A percentile compares a stretch with the other conserved stretches of the same genome.
phyloP scores from a whole-genome alignment of 2,113 vertebrate genomes.

The Himantopus leucocephalus region DNA sequence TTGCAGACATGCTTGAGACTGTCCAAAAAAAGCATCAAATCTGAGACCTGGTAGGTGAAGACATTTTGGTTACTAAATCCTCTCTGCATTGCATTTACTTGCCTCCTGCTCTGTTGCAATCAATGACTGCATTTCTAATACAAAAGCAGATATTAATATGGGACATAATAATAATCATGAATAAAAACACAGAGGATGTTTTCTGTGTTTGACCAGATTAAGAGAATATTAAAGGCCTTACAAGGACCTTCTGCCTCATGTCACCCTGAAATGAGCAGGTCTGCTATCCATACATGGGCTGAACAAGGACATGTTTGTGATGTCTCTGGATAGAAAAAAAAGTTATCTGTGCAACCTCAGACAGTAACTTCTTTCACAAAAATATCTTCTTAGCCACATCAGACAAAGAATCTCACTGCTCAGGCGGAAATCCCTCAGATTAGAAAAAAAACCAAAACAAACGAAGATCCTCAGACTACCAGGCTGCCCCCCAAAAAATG shows the following conservation, averaged over 20 bases:
- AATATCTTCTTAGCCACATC: background rate
- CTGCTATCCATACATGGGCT: background rate
- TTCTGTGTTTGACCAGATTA: background rate
- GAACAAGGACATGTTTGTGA: background rate
- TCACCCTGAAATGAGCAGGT: background rate
- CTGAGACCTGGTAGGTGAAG: background rate
- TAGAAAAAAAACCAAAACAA: background rate
- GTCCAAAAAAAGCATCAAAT: background rate
- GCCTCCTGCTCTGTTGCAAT: background rate
- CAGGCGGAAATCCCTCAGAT: background rate
- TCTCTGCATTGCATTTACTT: background rate
- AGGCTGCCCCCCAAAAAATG: accelerated
- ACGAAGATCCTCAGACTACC: background rate
- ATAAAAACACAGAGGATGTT: background rate
- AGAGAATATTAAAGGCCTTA: background rate
- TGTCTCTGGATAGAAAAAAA: background rate
- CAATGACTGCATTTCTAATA: background rate
- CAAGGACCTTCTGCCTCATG: background rate
- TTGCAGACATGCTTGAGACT: background rate
- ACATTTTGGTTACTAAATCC: background rate
- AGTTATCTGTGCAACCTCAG: background rate
- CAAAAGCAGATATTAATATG: background rate
- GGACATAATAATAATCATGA: background rate
- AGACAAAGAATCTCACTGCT: background rate
- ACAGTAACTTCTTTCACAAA: background rate